A percentile compares a stretch with the other conserved stretches of the same genome.
phyloP scores from a whole-genome alignment of 2,113 vertebrate species.

The Crotalus helleri region DNA sequence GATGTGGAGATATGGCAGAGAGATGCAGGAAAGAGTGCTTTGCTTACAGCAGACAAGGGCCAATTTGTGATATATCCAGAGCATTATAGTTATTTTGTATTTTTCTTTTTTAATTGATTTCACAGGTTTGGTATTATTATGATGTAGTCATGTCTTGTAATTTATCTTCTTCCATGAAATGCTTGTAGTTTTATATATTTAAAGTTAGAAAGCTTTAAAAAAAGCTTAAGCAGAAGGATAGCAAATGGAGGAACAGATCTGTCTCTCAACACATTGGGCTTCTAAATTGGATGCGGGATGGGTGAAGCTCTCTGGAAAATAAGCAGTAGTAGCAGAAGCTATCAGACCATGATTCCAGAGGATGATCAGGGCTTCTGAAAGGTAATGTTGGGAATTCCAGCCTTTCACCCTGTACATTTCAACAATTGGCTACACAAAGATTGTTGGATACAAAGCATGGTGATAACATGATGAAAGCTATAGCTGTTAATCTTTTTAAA shows the following conservation, averaged over 20 bases:
- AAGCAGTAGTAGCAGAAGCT: neutral
- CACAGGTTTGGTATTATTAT: neutral
- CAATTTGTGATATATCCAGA: neutral
- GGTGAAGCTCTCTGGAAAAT: neutral
- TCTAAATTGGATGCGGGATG: neutral
- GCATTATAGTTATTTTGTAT: neutral
- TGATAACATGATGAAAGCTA: neutral
- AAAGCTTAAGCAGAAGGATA: neutral
- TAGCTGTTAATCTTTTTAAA: neutral
- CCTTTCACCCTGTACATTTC: neutral
- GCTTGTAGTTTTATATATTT: neutral
- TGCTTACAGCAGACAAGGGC: neutral
- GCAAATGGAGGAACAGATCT: neutral
- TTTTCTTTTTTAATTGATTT: neutral
- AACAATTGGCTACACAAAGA: neutral
- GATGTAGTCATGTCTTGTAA: neutral
- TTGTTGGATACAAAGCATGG: neutral
- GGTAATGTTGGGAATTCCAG: neutral
- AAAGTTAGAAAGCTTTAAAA: neutral
- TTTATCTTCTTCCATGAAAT: neutral
- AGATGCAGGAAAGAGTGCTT: neutral
- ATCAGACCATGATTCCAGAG: neutral
- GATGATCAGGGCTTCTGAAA: neutral
- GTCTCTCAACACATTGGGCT: neutral
- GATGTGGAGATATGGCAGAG: neutral